Base-by-base conservation (phyloP, 2,888 invertebrate species). In the Odontomyia ornata region DNA sequence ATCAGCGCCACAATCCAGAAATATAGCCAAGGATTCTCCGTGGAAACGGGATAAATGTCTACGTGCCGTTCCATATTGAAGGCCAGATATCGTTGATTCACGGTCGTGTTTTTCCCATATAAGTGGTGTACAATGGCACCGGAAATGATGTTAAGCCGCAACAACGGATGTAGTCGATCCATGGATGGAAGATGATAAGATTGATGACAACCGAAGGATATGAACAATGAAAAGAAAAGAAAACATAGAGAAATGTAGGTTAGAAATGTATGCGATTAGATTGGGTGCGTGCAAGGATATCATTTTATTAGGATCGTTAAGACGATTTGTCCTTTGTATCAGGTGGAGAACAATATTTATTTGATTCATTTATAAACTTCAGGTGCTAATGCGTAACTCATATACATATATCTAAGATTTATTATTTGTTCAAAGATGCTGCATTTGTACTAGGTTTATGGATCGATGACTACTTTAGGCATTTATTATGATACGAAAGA, bases 1-100 rank as follows among this genome's bases (percentile, higher is more conserved):
- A 94, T 86, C 83, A 89, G 89, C 0, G 91, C 87, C 18, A 89
- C 87, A 76, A 95, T 90, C 93, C 93, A 94, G 77, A 93, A 87
- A 83, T 90, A 91, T 80, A 92, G 89, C 85, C 89, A 92, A 0
- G 92, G 91, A 86, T 91, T 92, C 76, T 90, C 88, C 80, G 87
- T 87, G 62, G 89, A 85, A 56, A 83, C 77, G 1, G 81, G 76
- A 81, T 85, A 86, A 52, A 81, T 79, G 72, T 78, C 83, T 83
- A 79, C 47, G 52, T 60, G 60, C 60, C 21, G 13, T 11, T 23
- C 0, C 60, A 25, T 21, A 23, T 60, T 60, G n/a, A 52, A 52
- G 4, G 5, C 15, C 15, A 18, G 18, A 52, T 52, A 52, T 18
- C 7, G 52, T 4, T 52, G 52, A 27, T 15, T 28, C 30, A 30